Conservation (phyloP, 64 coral and sea anemone genomes). For the Stichodactyla mertensii region DNA sequence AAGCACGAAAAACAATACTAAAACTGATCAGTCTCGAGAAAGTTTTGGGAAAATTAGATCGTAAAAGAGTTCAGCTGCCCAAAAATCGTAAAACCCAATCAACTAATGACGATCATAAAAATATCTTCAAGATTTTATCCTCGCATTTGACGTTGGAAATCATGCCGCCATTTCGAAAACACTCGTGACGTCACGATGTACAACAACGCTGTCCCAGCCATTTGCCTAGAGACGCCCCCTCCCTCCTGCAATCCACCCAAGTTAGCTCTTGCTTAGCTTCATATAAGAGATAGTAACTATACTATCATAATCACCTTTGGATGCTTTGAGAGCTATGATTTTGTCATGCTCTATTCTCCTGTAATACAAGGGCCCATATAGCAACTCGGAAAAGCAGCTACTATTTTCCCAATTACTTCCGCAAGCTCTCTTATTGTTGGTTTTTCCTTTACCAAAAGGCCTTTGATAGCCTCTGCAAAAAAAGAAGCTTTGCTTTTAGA, state of each 20-base stretch:
- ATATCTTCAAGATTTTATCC: too few relatives aligned
- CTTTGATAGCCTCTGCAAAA: neutral
- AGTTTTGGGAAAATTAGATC: too few relatives aligned
- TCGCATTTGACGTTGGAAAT: too few relatives aligned
- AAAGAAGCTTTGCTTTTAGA: neutral
- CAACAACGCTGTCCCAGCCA: too few relatives aligned
- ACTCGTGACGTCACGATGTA: too few relatives aligned
- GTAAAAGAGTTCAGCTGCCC: too few relatives aligned
- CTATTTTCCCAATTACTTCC: conserved; percentile 3
- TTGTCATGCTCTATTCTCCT: conserved; percentile 34
- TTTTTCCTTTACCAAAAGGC: conserved; percentile 13
- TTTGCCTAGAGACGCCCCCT: too few relatives aligned
- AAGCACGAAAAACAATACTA: too few relatives aligned
- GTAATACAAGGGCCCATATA: conserved; percentile 29
- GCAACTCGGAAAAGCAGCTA: conserved; percentile 12
- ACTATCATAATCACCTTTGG: conserved; percentile 38
- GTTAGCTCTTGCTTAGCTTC: neutral
- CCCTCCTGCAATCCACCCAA: conserved; percentile 38
- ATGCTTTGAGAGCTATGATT: neutral
- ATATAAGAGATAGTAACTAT: conserved; percentile 5
- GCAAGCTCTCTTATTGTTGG: neutral
- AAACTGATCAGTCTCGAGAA: too few relatives aligned
- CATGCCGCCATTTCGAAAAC: too few relatives aligned
- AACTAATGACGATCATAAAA: too few relatives aligned
- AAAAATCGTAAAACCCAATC: too few relatives aligned